Evolutionary conservation across 2,113 vertebrate genomes (phyloP).

Genomic region (Puffinus mauretanicus): DNA sequence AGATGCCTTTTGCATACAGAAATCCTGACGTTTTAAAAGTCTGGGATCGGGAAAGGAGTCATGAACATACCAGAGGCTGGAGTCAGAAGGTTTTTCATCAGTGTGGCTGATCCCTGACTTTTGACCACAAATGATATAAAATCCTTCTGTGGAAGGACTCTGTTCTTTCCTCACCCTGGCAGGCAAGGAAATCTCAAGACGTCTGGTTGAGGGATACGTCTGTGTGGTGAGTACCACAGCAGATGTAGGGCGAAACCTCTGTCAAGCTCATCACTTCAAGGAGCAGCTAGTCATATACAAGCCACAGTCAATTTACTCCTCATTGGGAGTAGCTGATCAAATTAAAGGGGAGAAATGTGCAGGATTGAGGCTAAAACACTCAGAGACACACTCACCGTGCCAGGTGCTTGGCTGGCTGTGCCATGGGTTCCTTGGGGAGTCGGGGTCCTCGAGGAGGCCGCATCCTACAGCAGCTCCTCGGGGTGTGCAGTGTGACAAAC

Average conservation of each 20-base stretch:
- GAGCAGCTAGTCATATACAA: background rate
- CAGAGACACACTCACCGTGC: background rate
- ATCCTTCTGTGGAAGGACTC: background rate
- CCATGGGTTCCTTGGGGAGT: background rate
- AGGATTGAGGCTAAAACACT: background rate
- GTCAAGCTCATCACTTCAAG: background rate
- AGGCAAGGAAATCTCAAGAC: background rate
- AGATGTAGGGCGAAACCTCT: background rate
- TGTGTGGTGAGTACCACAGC: background rate
- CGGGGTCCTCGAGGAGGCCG: accelerated
- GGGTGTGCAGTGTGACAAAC: background rate
- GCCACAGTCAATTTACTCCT: background rate
- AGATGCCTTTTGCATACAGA: background rate
- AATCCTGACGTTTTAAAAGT: background rate
- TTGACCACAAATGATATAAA: background rate
- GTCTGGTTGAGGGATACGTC: background rate
- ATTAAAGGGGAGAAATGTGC: background rate
- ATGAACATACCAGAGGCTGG: background rate
- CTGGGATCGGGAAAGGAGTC: background rate
- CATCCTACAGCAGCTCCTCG: background rate
- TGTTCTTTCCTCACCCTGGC: background rate
- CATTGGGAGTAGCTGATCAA: background rate
- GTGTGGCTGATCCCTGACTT: background rate
- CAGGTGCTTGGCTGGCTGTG: accelerated
- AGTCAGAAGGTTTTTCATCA: background rate